phyloP scores from a whole-genome alignment of 2,888 invertebrate genomes.

The Andrena hattorfiana region DNA sequence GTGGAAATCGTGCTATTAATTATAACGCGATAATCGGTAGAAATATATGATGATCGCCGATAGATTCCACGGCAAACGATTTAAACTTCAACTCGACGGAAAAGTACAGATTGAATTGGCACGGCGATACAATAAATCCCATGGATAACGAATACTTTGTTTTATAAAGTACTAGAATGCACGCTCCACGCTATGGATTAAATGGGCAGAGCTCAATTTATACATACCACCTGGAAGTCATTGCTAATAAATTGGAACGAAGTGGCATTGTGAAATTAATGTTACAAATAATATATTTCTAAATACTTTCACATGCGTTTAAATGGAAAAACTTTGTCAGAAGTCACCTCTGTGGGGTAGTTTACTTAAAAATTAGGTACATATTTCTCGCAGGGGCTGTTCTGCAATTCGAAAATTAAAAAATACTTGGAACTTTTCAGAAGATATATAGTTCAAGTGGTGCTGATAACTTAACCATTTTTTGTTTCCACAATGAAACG shows the following conservation, averaged over 20 bases:
- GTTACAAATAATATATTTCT: no score
- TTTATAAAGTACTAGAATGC: not conserved
- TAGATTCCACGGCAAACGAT: constrained; percentile 34
- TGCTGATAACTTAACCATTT: no score
- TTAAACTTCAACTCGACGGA: constrained; percentile 26
- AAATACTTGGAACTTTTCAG: no score
- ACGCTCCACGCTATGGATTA: not conserved
- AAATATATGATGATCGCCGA: constrained; percentile 59
- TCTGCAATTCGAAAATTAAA: no score
- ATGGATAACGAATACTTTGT: constrained; percentile 5
- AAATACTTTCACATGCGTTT: no score
- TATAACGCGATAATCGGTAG: constrained; percentile 62
- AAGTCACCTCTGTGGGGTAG: not conserved
- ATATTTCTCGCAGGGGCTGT: no score
- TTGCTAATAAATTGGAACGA: not conserved
- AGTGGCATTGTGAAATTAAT: no score
- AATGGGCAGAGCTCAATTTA: not conserved
- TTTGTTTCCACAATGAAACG: no score
- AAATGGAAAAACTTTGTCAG: not conserved
- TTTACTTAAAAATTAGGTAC: no score
- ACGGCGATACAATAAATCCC: constrained; percentile 15
- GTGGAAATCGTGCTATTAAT: constrained; percentile 66
- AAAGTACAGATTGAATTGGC: constrained; percentile 30
- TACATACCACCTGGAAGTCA: not conserved
- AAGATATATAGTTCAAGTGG: no score